phyloP scores from a whole-genome alignment of 2,888 invertebrate species.

The Cartodere bifasciata region DNA sequence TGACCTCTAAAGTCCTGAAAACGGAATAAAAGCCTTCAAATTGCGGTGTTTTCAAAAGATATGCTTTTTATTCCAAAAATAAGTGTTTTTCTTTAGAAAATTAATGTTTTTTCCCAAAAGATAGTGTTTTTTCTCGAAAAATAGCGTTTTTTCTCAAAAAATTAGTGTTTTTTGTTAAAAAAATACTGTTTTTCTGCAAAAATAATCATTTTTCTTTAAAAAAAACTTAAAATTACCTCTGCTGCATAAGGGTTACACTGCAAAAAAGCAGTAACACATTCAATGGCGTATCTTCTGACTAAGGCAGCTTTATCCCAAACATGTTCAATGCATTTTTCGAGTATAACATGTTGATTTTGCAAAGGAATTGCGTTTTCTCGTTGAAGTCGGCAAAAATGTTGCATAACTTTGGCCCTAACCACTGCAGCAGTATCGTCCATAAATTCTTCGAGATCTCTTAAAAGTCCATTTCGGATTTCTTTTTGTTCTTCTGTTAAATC shows the following conservation, averaged over 20 bases:
- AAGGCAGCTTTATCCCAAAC: conserved; percentile 71
- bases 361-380: conserved; percentile 69
- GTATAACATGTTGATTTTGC: conserved; percentile 50
- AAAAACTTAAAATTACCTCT: conserved; percentile 39
- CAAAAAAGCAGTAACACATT: conserved; percentile 63
- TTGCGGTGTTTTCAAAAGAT: too few species aligned
- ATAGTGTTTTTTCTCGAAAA: conserved; percentile 4
- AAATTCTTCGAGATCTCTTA: conserved; percentile 70
- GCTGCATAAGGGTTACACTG: conserved; percentile 80
- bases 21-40: too few species aligned
- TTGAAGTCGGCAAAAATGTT: conserved; percentile 71
- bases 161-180: conserved; percentile 3
- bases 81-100: too few species aligned
- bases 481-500: conserved; percentile 31
- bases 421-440: conserved; percentile 74
- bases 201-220: too few species aligned
- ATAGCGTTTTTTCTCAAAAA: conserved; percentile 5
- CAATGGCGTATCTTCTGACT: conserved; percentile 76
- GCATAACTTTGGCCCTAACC: conserved; percentile 73
- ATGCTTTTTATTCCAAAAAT: too few species aligned
- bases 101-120: too few species aligned
- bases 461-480: conserved; percentile 55
- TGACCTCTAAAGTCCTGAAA: too few species aligned
- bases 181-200: not conserved
- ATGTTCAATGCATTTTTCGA: conserved; percentile 55